Conservation (phyloP, 2,888 invertebrate species). For the Agapetus fuscipes region DNA sequence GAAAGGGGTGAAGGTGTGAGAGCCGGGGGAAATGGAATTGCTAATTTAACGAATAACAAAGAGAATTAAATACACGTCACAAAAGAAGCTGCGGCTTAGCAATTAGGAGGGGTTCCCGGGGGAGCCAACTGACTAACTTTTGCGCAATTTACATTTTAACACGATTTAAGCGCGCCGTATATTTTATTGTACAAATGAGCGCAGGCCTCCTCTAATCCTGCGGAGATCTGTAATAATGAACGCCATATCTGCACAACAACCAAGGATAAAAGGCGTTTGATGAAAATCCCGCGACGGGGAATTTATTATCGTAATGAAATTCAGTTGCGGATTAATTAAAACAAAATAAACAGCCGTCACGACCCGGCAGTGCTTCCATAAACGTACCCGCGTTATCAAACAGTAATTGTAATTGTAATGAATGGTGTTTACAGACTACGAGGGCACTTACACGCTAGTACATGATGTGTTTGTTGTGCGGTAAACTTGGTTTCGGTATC, state of each 20-base stretch:
- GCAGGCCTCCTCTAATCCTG: constrained; percentile 1
- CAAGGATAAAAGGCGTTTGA: constrained; percentile 2
- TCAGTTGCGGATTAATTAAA: neutral
- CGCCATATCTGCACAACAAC: neutral
- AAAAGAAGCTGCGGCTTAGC: constrained; percentile 15
- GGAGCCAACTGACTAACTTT: constrained; percentile 18
- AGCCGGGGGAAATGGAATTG: constrained; percentile 17
- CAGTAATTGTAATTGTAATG: no score
- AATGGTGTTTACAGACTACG: no score
- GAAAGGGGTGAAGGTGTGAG: neutral
- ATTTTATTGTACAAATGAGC: constrained; percentile 5
- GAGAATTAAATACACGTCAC: constrained; percentile 18
- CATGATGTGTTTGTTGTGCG: no score
- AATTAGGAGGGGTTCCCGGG: constrained; percentile 21
- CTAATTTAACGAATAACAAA: constrained; percentile 22
- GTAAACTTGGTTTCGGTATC: no score
- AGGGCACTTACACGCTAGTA: no score
- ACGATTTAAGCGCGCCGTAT: constrained; percentile 6
- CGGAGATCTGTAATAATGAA: neutral
- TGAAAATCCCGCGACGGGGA: neutral
- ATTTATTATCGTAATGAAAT: neutral
- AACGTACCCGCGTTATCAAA: neutral
- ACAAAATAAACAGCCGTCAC: neutral
- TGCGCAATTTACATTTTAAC: constrained; percentile 15
- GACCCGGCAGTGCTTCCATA: neutral